phyloP scores from a whole-genome alignment of 2,888 invertebrate species.

The Ichneumoninae sp. region DNA sequence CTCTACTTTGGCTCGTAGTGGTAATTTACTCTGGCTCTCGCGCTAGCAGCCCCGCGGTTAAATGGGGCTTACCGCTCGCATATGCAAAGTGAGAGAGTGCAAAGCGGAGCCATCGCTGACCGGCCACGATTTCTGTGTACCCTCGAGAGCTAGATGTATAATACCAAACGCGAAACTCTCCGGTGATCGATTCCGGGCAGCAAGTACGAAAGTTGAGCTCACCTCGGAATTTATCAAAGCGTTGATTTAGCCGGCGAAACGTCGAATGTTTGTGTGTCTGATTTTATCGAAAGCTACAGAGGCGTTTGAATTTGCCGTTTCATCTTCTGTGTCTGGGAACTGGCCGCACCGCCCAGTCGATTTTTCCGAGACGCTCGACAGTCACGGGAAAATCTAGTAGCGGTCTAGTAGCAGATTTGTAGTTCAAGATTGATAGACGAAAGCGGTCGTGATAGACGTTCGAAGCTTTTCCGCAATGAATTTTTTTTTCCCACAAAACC shows the following conservation, averaged over 20 bases:
- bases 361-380: neutral
- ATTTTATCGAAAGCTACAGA: slow-evolving; percentile 35
- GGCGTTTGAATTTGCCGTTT: neutral
- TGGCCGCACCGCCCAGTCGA: neutral
- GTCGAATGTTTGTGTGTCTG: slow-evolving; percentile 49
- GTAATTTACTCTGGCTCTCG: slow-evolving; percentile 61
- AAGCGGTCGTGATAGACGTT: slow-evolving; percentile 11
- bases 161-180: slow-evolving; percentile 28
- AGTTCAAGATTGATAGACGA: neutral
- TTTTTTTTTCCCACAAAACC: slow-evolving; percentile 37
- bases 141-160: neutral
- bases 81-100: slow-evolving; percentile 57
- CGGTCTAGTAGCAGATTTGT: neutral
- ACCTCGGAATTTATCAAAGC: slow-evolving; percentile 53
- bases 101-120: slow-evolving; percentile 42
- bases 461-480: slow-evolving; percentile 21
- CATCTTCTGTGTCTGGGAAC: neutral
- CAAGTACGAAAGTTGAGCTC: slow-evolving; percentile 41
- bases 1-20: slow-evolving; percentile 58
- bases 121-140: slow-evolving; percentile 43
- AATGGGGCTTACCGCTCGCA: slow-evolving; percentile 57
- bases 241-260: slow-evolving; percentile 50
- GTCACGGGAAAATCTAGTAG: neutral
- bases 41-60: slow-evolving; percentile 54
- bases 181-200: slow-evolving; percentile 37